A percentile compares a stretch with the other conserved stretches of the same genome.
phyloP scores from a whole-genome alignment of 2,797 vertebrate genomes.

The Leptoclinus maculatus region DNA sequence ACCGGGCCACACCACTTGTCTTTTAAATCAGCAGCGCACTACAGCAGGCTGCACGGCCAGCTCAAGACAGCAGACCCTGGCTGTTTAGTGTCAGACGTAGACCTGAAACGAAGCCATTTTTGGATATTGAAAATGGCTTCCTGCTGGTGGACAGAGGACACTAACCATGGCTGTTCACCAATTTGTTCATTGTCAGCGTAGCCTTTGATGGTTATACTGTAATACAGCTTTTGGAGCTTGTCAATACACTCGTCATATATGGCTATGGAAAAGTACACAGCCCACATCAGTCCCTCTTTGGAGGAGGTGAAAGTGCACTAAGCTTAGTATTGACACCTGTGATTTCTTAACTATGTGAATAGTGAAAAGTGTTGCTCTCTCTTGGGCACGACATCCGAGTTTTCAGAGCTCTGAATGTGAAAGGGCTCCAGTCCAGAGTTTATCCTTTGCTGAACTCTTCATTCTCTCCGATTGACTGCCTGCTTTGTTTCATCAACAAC shows the following conservation, averaged over 20 bases:
- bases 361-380: not conserved
- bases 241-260: constrained; percentile 16
- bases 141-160: not conserved
- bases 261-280: constrained; percentile 1
- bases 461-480: constrained; percentile 11
- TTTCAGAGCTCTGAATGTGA: not conserved
- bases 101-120: not conserved
- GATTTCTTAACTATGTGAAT: constrained; percentile 41
- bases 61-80: constrained; percentile 38
- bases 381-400: not conserved
- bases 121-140: not conserved
- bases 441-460: constrained; percentile 12
- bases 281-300: constrained; percentile 1
- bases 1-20: constrained; percentile 67
- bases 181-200: not conserved
- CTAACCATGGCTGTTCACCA: not conserved
- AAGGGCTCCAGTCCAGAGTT: constrained; percentile 3
- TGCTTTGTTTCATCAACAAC: constrained; percentile 20
- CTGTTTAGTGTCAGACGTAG: constrained; percentile 10
- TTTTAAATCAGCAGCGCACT: constrained; percentile 61
- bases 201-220: not conserved
- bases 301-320: constrained; percentile 17
- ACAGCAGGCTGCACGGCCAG: constrained; percentile 48
- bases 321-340: constrained; percentile 28
- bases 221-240: constrained; percentile 21